Percentiles rank a stretch among this genome's conserved stretches.
Evolutionary conservation across 2,888 invertebrate genomes (phyloP).

Genomic region (Tetranychus truncatus): DNA sequence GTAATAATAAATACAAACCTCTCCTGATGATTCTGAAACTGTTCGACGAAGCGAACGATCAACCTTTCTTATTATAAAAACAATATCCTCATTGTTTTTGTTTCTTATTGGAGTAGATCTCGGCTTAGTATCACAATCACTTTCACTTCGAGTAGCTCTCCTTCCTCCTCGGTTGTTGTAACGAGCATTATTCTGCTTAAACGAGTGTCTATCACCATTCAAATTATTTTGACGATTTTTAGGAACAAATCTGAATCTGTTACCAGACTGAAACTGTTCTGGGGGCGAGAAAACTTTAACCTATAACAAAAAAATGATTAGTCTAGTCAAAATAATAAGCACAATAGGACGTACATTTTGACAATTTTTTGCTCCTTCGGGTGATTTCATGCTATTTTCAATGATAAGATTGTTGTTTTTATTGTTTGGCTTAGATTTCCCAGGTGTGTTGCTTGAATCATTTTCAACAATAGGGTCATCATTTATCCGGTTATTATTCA

Average conservation of each 20-base stretch:
- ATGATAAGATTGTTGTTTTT: not conserved
- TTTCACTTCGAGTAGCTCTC: not conserved
- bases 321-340: not conserved
- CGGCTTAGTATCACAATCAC: not conserved
- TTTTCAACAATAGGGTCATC: not conserved
- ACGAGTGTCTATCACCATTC: too few relatives aligned
- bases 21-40: not conserved
- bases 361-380: not conserved
- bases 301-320: not conserved
- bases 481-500: not conserved
- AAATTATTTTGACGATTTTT: not conserved
- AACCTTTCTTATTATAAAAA: not conserved
- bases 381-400: not conserved
- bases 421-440: not conserved
- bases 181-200: not conserved
- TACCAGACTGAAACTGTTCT: not conserved
- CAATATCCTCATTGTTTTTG: not conserved
- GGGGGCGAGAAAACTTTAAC: not conserved
- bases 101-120: not conserved
- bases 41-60: not conserved
- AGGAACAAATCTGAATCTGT: not conserved
- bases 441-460: not conserved
- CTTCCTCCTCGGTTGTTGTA: not conserved
- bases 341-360: not conserved
- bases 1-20: not conserved